Conservation (phyloP, 1,140 invertebrate species). For the Teleopsis dalmanni region DNA sequence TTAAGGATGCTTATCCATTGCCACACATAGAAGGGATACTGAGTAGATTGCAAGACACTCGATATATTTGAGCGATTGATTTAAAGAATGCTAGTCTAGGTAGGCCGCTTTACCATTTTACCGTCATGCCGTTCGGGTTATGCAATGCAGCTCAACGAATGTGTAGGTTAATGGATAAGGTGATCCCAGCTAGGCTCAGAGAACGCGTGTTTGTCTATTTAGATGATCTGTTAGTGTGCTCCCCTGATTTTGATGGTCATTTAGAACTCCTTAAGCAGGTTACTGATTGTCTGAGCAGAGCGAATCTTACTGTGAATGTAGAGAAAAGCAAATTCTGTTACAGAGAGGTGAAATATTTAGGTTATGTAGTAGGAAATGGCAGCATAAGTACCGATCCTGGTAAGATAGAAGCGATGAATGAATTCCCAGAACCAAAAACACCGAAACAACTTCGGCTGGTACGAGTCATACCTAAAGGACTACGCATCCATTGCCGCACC, state of each 20-base stretch:
- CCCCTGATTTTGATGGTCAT: conserved; percentile 40
- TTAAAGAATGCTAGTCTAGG: conserved; percentile 23
- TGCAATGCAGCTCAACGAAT: conserved; percentile 11
- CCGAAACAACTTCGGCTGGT: conserved; percentile 9
- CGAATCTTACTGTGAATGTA: conserved; percentile 45
- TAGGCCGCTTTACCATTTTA: conserved; percentile 6
- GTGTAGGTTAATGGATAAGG: conserved; percentile 9
- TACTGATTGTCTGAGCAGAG: conserved; percentile 29
- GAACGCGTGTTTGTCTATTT: conserved; percentile 8
- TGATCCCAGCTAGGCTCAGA: conserved; percentile 2
- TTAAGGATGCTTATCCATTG: conserved; percentile 29
- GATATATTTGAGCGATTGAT: conserved; percentile 15
- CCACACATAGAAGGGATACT: conserved; percentile 19
- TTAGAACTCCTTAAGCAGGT: conserved; percentile 33
- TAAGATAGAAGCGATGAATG: conserved; percentile 16
- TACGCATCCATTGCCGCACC: conserved; percentile 7
- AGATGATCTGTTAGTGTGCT: conserved; percentile 47
- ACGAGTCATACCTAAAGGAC: conserved; percentile 5
- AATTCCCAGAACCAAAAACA: conserved; percentile 16
- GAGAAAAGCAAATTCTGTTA: conserved; percentile 43
- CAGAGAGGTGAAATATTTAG: conserved; percentile 15
- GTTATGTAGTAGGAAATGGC: conserved; percentile 10
- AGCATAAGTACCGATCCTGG: conserved; percentile 12
- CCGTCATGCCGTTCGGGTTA: conserved; percentile 16
- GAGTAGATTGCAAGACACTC: conserved; percentile 13